Percentiles rank a stretch among this genome's conserved stretches.
Evolutionary conservation across 2,113 vertebrate species (phyloP).

Genomic region (Leuciscus idus): DNA sequence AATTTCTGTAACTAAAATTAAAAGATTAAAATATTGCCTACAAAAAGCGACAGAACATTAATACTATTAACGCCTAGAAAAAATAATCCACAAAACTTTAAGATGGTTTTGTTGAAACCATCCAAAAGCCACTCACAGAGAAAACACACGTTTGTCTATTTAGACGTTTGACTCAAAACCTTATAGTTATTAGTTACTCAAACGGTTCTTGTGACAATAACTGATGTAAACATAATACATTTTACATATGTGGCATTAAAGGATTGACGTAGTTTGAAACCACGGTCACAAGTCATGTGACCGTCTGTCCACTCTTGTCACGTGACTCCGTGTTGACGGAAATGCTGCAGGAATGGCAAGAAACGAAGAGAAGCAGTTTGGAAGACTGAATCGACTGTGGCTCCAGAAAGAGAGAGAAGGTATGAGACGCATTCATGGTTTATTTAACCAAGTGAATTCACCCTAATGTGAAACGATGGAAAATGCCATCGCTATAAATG

Average conservation of each 20-base stretch:
- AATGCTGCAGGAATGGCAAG: slow-evolving; percentile 71
- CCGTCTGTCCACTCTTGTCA: neutral
- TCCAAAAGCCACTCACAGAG: neutral
- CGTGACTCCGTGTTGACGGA: slow-evolving; percentile 44
- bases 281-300: slow-evolving; percentile 23
- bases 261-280: neutral
- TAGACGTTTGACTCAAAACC: neutral
- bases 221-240: neutral
- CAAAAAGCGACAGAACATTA: neutral
- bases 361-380: slow-evolving; percentile 82
- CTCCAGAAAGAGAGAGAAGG: slow-evolving; percentile 79
- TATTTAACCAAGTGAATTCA: neutral
- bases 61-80: neutral
- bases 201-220: neutral
- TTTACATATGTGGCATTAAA: neutral
- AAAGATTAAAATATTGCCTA: neutral
- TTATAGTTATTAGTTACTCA: too few relatives aligned
- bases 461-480: neutral
- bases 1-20: neutral
- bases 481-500: neutral
- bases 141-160: neutral
- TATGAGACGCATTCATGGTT: slow-evolving; percentile 11
- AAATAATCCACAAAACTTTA: too few relatives aligned
- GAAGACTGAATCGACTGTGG: slow-evolving; percentile 79
- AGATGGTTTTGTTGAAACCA: neutral